Conservation (phyloP, 2,888 invertebrate species). For the Tricholauxania praeusta region DNA sequence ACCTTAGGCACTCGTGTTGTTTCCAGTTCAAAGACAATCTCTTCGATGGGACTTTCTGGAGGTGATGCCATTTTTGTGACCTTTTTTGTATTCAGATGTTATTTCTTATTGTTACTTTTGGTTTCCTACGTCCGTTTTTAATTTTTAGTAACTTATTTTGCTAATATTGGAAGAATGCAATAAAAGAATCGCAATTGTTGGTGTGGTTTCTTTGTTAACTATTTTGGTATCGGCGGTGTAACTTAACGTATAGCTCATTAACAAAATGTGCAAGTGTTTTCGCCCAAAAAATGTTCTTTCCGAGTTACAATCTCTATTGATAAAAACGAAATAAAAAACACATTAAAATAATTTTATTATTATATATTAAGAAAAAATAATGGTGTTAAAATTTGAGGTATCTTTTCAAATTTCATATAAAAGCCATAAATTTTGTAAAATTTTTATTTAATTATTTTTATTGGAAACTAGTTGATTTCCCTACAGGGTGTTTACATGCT, state of each 20-base stretch:
- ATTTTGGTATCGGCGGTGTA: conserved; percentile 34
- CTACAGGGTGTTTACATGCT: too few species aligned
- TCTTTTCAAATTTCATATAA: too few species aligned
- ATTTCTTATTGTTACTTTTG: conserved; percentile 17
- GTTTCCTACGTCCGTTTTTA: conserved; percentile 2
- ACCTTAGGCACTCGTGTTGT: conserved; percentile 82
- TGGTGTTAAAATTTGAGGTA: too few species aligned
- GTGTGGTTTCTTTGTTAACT: conserved; percentile 41
- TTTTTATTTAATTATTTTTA: too few species aligned
- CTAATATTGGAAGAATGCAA: conserved; percentile 31
- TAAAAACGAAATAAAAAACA: conserved; percentile 7
- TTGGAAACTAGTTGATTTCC: too few species aligned
- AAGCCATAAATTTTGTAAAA: too few species aligned
- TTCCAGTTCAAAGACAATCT: conserved; percentile 88
- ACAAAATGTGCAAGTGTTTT: conserved; percentile 16
- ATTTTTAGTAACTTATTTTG: conserved; percentile 7
- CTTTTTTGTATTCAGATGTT: conserved; percentile 22
- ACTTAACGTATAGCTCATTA: conserved; percentile 22
- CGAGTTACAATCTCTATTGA: conserved; percentile 9
- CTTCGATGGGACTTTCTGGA: conserved; percentile 88
- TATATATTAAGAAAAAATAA: too few species aligned
- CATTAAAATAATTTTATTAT: too few species aligned
- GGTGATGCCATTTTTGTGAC: conserved; percentile 80
- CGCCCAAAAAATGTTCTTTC: conserved; percentile 9
- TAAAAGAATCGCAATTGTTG: conserved; percentile 29